phyloP scores from a whole-genome alignment of 2,113 vertebrate genomes.

The Macheiramphus alcinus region DNA sequence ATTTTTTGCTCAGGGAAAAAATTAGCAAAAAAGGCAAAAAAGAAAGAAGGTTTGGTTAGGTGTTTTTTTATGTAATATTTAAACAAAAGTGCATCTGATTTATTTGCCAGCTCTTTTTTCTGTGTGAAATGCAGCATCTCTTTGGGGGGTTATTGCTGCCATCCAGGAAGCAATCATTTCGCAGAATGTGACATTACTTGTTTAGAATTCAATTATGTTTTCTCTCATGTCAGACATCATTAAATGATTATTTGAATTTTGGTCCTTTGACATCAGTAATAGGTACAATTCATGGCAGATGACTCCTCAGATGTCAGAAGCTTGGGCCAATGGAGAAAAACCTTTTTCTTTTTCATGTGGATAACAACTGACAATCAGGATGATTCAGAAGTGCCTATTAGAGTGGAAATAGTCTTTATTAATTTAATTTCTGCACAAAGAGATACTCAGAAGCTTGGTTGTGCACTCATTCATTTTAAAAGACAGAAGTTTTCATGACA shows the following conservation, averaged over 20 bases:
- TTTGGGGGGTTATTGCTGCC: background rate
- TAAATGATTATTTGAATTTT: constrained; percentile 18
- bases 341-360: background rate
- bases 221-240: background rate
- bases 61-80: background rate
- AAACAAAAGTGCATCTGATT: background rate
- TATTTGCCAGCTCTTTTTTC: background rate
- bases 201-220: constrained; percentile 32
- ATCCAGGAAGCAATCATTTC: background rate
- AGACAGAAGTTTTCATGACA: background rate
- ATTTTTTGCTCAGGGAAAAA: background rate
- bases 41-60: background rate
- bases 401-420: background rate
- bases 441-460: background rate
- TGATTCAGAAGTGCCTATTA: background rate
- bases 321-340: background rate
- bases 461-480: background rate
- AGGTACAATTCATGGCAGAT: background rate
- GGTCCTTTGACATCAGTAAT: background rate
- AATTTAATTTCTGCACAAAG: background rate
- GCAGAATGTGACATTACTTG: background rate
- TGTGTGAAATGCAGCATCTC: background rate
- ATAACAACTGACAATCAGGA: background rate
- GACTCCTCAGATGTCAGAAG: background rate
- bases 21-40: background rate